phyloP scores from a whole-genome alignment of 2,797 vertebrate species.

The Poeciliopsis turneri region DNA sequence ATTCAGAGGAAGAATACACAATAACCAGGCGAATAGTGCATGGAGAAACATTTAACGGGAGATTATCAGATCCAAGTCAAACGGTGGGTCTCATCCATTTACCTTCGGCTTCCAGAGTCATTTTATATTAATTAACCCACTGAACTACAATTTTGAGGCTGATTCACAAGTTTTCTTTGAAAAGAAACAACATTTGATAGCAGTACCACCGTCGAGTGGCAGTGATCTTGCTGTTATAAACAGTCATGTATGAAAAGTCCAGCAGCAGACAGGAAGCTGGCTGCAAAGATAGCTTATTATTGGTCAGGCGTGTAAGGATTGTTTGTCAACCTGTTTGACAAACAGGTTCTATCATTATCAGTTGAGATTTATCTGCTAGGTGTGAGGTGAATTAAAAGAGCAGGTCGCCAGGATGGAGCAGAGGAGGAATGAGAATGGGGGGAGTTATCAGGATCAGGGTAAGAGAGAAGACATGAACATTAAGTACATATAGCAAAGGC shows the following conservation, averaged over 20 bases:
- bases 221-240: background rate
- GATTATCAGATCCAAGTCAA: background rate
- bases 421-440: slow-evolving; percentile 82
- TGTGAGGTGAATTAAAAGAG: slow-evolving; percentile 71
- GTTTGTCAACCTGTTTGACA: background rate
- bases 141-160: background rate
- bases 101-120: background rate
- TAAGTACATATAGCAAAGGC: slow-evolving; percentile 71
- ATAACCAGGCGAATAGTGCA: background rate
- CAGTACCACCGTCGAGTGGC: background rate
- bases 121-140: background rate
- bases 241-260: background rate
- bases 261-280: background rate
- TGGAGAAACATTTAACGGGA: background rate
- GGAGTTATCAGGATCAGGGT: slow-evolving; percentile 81
- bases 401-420: slow-evolving; percentile 53
- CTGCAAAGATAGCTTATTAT: background rate
- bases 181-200: background rate
- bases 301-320: background rate
- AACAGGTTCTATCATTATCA: background rate
- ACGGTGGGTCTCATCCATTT: background rate
- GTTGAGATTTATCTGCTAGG: slow-evolving; percentile 86
- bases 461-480: slow-evolving; percentile 82
- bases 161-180: background rate
- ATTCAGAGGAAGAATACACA: background rate